Evolutionary conservation across 1,140 invertebrate genomes (phyloP).

Genomic region (Hylaeus volcanicus): DNA sequence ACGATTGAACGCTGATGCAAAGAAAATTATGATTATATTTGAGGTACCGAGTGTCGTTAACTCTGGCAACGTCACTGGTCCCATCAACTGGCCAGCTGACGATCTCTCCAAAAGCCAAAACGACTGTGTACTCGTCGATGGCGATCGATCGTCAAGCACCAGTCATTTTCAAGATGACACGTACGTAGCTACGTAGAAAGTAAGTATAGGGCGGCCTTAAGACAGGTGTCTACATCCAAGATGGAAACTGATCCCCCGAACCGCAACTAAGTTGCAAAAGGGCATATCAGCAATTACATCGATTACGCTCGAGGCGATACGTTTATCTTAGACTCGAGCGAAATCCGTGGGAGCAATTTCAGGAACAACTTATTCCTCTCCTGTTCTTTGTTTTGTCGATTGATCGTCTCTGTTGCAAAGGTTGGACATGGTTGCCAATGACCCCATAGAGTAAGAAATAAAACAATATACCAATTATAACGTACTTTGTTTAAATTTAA

Average conservation of each 20-base stretch:
- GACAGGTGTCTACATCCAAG: background rate
- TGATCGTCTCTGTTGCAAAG: no score
- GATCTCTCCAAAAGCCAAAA: background rate
- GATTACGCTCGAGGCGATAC: background rate
- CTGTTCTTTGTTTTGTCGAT: background rate
- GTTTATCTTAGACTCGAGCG: background rate
- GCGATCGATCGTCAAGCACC: background rate
- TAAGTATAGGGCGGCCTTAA: slow-evolving; percentile 13
- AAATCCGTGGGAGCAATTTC: no score
- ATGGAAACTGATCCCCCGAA: background rate
- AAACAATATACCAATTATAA: no score
- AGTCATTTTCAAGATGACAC: slow-evolving; percentile 24
- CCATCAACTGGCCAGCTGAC: background rate
- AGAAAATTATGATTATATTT: no score
- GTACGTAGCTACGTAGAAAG: slow-evolving; percentile 10
- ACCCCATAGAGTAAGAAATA: no score
- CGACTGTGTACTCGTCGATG: background rate
- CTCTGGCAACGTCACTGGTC: no score
- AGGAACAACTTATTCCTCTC: no score
- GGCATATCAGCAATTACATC: background rate
- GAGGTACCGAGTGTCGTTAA: no score
- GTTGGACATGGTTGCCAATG: no score
- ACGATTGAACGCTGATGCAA: no score
- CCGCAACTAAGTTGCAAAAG: slow-evolving; percentile 3
- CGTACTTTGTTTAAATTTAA: no score